phyloP scores from a whole-genome alignment of 2,888 invertebrate genomes.

The Drosophila silvestris region DNA sequence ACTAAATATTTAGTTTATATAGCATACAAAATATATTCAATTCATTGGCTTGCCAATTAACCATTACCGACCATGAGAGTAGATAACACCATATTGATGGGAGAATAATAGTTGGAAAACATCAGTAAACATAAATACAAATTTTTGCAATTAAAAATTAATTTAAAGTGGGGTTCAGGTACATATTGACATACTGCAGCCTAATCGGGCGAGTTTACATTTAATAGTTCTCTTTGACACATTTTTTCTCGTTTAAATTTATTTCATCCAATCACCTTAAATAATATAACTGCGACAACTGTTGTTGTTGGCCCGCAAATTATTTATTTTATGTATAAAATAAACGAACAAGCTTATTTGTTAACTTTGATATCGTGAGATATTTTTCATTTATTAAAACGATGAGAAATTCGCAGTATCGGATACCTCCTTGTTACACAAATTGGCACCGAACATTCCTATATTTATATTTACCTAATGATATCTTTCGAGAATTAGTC shows the following conservation, averaged over 20 bases:
- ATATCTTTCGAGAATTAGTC: constrained; percentile 28
- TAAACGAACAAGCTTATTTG: background rate
- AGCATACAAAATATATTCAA: background rate
- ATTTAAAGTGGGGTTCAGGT: background rate
- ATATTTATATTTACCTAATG: background rate
- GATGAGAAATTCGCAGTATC: background rate
- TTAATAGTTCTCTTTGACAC: background rate
- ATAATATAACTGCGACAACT: background rate
- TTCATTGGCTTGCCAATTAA: background rate
- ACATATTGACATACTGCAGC: background rate
- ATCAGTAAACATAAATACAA: background rate
- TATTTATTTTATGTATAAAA: too few species aligned
- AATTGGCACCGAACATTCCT: accelerated
- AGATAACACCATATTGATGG: background rate
- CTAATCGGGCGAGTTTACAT: background rate
- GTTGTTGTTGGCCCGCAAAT: background rate
- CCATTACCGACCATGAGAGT: too few species aligned
- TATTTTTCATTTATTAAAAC: background rate
- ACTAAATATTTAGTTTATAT: background rate
- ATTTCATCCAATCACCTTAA: background rate
- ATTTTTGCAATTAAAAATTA: background rate
- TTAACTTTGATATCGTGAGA: background rate
- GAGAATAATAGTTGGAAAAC: background rate
- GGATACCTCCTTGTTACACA: background rate
- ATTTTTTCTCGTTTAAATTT: background rate